Evolutionary conservation across 2,113 vertebrate genomes (phyloP).

Genomic region (Tursiops truncatus): DNA sequence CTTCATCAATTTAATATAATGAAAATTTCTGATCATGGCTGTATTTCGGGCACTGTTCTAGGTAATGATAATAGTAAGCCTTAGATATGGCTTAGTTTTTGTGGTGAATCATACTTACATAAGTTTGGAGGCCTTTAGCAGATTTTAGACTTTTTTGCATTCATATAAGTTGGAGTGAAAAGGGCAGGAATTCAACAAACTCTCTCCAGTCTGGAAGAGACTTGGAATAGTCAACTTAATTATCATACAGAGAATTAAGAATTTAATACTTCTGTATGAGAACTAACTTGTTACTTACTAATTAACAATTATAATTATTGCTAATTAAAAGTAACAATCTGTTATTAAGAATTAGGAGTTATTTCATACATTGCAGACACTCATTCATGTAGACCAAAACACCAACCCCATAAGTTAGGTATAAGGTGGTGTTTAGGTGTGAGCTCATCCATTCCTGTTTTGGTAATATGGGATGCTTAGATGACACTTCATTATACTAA

Average conservation of each 20-base stretch:
- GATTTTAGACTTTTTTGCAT: not conserved
- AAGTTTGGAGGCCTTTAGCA: not conserved
- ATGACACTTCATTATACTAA: not conserved
- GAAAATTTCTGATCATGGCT: not conserved
- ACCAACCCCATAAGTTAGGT: not conserved
- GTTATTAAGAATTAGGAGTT: not conserved
- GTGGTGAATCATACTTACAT: not conserved
- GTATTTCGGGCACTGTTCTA: not conserved
- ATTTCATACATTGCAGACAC: not conserved
- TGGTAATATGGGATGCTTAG: not conserved
- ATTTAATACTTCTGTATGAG: not conserved
- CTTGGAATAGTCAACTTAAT: not conserved
- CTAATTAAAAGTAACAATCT: not conserved
- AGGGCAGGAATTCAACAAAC: not conserved
- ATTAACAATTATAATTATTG: not conserved
- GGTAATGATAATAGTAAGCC: not conserved
- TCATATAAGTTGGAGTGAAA: not conserved
- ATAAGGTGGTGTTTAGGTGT: not conserved
- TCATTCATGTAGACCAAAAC: slow-evolving; percentile 24
- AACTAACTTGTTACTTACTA: slow-evolving; percentile 15
- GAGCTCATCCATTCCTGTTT: not conserved
- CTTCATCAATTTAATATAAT: not conserved
- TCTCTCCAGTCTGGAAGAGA: not conserved
- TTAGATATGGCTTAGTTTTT: slow-evolving; percentile 5
- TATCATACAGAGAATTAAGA: not conserved